Evolutionary conservation across 2,888 invertebrate genomes (phyloP).

Genomic region (Allacma fusca): DNA sequence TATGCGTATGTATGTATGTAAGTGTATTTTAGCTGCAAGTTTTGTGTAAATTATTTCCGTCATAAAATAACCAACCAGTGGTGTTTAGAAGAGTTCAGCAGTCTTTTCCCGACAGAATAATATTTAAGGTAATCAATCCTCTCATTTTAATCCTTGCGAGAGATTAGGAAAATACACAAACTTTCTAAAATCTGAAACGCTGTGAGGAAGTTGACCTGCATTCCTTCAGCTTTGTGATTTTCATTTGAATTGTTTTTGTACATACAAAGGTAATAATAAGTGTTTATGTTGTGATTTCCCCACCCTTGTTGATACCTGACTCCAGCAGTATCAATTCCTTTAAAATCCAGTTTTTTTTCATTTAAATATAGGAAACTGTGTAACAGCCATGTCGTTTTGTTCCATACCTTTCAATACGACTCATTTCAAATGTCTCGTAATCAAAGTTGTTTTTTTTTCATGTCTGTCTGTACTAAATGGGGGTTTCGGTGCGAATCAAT

Average conservation of each 20-base stretch:
- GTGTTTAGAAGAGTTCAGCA: conserved; percentile 2
- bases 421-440: not conserved
- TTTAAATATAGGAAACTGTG: not conserved
- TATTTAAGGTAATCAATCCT: not conserved
- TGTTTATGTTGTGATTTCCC: not conserved
- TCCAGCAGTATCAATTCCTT: not conserved
- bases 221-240: conserved; percentile 24
- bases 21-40: not conserved
- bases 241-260: conserved; percentile 1
- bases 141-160: not conserved
- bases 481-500: not conserved
- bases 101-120: conserved; percentile 19
- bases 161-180: conserved; percentile 16
- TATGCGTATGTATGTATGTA: not conserved
- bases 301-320: not conserved
- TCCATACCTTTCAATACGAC: not conserved
- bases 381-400: not conserved
- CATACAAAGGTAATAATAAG: conserved; percentile 7
- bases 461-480: too few species aligned
- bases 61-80: conserved; percentile 29
- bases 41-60: not conserved
- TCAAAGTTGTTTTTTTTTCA: not conserved
- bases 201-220: conserved; percentile 2
- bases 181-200: not conserved
- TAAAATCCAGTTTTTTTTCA: not conserved